Evolutionary conservation across 2,888 invertebrate genomes (phyloP).

Genomic region (Druceiella hillmani): DNA sequence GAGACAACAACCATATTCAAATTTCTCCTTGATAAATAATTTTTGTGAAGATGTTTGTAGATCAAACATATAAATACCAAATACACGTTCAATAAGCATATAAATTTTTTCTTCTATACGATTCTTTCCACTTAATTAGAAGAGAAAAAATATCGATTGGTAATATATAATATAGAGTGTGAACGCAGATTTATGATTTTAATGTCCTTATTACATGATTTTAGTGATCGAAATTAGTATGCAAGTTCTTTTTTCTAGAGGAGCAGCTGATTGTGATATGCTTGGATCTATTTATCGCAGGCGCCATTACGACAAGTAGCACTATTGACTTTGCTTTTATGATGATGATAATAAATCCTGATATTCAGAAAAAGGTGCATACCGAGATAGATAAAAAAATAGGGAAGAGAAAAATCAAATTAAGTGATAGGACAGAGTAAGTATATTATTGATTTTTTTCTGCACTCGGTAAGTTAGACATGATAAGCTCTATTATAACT

Average conservation of each 20-base stretch:
- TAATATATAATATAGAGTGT: no score
- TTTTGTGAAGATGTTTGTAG: no score
- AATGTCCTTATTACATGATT: background rate
- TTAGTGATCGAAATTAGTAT: background rate
- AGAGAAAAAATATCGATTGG: no score
- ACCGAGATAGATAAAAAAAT: constrained; percentile 45
- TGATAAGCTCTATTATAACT: background rate
- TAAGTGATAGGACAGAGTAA: constrained; percentile 44
- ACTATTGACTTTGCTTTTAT: constrained; percentile 58
- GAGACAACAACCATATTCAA: no score
- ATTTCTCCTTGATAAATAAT: no score
- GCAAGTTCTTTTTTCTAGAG: constrained; percentile 43
- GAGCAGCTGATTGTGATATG: constrained; percentile 60
- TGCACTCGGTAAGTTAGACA: constrained; percentile 2
- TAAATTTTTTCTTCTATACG: no score
- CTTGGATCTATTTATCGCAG: constrained; percentile 63
- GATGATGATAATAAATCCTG: constrained; percentile 51
- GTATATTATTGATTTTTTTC: constrained; percentile 8
- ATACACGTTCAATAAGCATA: no score
- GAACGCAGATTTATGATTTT: no score
- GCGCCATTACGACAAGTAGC: constrained; percentile 57
- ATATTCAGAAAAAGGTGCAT: constrained; percentile 53
- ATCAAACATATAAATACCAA: no score
- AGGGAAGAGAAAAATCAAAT: constrained; percentile 36
- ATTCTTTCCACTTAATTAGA: no score